A percentile compares a stretch with the other conserved stretches of the same genome.
Evolutionary conservation across 2,113 vertebrate species (phyloP).

Genomic region (Tenebrosternarchus preto): DNA sequence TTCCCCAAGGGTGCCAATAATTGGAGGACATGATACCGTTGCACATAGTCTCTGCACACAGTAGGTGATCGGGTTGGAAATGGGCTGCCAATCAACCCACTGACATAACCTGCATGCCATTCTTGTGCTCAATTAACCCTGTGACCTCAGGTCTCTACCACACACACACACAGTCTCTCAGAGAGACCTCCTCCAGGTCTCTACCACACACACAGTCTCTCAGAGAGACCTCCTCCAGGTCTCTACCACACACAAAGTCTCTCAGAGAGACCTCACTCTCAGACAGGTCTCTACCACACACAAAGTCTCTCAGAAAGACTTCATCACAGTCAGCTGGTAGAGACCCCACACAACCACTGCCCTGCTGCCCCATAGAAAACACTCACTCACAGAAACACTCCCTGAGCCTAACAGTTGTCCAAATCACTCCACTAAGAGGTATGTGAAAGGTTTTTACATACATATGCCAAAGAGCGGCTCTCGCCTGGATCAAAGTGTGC

Average conservation of each 20-base stretch:
- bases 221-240: too few species aligned
- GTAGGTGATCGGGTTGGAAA: not conserved
- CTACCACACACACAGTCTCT: slow-evolving; percentile 36
- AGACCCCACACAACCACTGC: slow-evolving; percentile 34
- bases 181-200: too few species aligned
- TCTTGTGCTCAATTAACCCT: slow-evolving; percentile 38
- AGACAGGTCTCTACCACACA: slow-evolving; percentile 18
- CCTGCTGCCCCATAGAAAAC: not conserved
- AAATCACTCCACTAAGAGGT: slow-evolving; percentile 9
- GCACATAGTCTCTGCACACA: not conserved
- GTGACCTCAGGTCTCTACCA: slow-evolving; percentile 36
- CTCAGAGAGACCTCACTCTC: too few species aligned
- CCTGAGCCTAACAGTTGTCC: not conserved
- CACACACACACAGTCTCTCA: slow-evolving; percentile 29
- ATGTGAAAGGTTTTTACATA: not conserved
- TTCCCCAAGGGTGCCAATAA: too few species aligned
- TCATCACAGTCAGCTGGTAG: slow-evolving; percentile 30
- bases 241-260: slow-evolving; percentile 37
- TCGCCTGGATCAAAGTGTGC: not conserved
- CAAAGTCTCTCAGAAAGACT: not conserved
- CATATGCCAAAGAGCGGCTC: not conserved
- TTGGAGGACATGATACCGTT: not conserved
- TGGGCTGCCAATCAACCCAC: not conserved
- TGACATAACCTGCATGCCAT: not conserved
- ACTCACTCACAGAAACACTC: slow-evolving; percentile 13